Base-by-base conservation (phyloP, 2,797 vertebrate species). In the Helostoma temminkii region DNA sequence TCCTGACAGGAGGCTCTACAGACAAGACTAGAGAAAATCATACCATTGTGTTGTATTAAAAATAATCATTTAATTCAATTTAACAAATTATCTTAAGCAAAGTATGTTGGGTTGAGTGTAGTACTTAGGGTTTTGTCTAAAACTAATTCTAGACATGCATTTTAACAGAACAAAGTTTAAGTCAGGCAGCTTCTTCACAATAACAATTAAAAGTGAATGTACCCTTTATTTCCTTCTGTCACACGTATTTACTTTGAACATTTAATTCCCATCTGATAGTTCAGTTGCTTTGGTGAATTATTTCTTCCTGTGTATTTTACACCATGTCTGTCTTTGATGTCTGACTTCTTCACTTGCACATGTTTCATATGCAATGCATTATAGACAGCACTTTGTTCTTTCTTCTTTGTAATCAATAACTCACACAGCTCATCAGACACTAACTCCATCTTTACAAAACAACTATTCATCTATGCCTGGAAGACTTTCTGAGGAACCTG, bases 201-300 rank as follows among this genome's bases (percentile, higher is more conserved):
- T 28, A 64, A 34, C 74, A 87, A 84, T 87, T 82, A 88, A 87
- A 88, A 76, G 78, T 83, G 80, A 69, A 75, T 57, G 55, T 61
- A 41, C 68, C 36, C 49, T 69, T 65, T 62, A 49, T 75, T 65
- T 52, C 11, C 81, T 28, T 58, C 18, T 68, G 47, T n/a, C 61
- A 48, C 45, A 74, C 18, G 10, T 39, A 71, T 59, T 61, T 64
- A 37, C 78, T 86, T 88, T 89, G 68, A 89, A 83, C 76, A 71
- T 81, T 63, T 39, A 49, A 55, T 66, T 78, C 64, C 19, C 47
- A 49, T 68, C 19, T 50, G 32, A 58, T 52, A 43, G 41, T 67
- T 74, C n/a, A 68, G 39, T 62, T 47, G 59, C 42, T 7, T 48
- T 30, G 16, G 47, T 57, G 66, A 78, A 75, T 80, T 67, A 76